phyloP scores from a whole-genome alignment of 2,113 vertebrate species.

The Tringa solitaria region DNA sequence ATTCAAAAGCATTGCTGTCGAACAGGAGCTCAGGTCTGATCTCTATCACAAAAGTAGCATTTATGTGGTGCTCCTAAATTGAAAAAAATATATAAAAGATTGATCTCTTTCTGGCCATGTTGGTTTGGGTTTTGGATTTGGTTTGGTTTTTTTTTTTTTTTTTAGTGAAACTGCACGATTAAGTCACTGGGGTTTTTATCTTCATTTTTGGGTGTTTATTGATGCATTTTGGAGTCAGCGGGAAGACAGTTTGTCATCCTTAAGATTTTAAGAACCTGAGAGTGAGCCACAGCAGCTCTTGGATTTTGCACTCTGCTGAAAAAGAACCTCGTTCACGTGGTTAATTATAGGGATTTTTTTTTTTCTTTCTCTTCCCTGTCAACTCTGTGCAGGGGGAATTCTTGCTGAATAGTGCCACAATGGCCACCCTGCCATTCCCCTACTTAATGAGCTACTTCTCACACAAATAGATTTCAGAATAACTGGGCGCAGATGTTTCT shows the following conservation, averaged over 20 bases:
- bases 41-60: neutral
- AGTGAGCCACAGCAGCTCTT: neutral
- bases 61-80: neutral
- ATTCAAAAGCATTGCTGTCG: neutral
- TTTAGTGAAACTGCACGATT: neutral
- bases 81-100: neutral
- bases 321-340: neutral
- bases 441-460: conserved; percentile 9
- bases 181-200: neutral
- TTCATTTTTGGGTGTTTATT: neutral
- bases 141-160: neutral
- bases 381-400: neutral
- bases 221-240: neutral
- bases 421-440: neutral
- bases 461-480: neutral
- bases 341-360: neutral
- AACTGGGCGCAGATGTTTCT: neutral
- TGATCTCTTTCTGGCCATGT: neutral
- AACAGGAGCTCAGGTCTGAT: neutral
- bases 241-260: neutral
- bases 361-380: neutral
- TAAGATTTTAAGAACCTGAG: neutral
- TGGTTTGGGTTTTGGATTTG: neutral
- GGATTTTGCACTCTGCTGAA: neutral
- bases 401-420: neutral